These are phyloP conservation scores for Zoroaster sp. DNA, from an alignment of 53 echinoderm and acorn worm genomes.

Conservation along the genomic window DNA sequence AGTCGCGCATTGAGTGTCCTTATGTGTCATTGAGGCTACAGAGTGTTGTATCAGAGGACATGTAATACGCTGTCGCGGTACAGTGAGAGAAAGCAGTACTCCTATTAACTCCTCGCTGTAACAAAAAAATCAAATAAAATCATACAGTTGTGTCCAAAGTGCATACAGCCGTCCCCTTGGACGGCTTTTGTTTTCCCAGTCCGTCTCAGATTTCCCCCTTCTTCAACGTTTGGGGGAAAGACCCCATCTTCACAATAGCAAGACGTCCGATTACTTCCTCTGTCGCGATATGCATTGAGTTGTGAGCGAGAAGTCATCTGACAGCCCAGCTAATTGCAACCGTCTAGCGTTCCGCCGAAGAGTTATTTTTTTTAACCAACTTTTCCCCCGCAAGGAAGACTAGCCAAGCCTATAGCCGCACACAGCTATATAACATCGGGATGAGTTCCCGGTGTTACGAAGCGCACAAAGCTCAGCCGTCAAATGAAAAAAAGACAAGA, in stretches of 20 bases:
- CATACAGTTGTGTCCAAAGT: not conserved
- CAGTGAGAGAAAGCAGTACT: not conserved
- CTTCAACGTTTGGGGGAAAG: not conserved
- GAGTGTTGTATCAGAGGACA: no score
- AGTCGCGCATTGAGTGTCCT: not conserved
- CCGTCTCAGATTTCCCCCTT: not conserved
- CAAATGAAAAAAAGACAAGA: not conserved
- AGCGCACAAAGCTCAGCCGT: not conserved
- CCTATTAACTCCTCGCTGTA: not conserved
- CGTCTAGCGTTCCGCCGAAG: constrained; percentile 25
- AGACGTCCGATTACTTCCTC: not conserved
- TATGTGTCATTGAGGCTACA: not conserved
- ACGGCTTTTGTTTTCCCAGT: not conserved
- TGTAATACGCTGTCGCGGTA: not conserved
- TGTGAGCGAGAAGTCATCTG: constrained; percentile 10
- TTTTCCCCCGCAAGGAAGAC: constrained; percentile 12
- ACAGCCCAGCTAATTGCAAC: constrained; percentile 31
- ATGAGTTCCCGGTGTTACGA: not conserved
- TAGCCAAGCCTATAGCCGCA: not conserved
- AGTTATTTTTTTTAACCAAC: not conserved
- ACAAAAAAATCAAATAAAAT: not conserved
- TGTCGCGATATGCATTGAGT: not conserved
- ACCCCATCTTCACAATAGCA: not conserved
- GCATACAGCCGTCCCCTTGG: not conserved
- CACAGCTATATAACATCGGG: not conserved